These are phyloP conservation scores for Neocloeon triangulifer DNA, from an alignment of 1,140 invertebrate species.

Conservation along the genomic window DNA sequence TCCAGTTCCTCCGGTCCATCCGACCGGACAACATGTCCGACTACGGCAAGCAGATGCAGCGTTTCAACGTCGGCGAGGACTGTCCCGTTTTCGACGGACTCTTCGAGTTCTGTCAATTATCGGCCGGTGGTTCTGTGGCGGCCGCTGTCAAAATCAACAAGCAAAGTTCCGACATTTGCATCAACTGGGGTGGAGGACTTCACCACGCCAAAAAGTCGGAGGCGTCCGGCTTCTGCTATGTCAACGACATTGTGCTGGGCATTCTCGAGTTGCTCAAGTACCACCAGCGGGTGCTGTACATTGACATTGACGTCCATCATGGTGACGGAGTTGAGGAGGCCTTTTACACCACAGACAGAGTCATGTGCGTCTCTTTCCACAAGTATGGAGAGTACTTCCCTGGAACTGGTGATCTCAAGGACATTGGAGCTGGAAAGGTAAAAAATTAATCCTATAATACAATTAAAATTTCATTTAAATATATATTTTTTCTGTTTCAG, in stretches of 20 bases:
- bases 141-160: slow-evolving; percentile 90
- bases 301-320: slow-evolving; percentile 36
- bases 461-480: too few species aligned
- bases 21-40: slow-evolving; percentile 98
- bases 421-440: slow-evolving; percentile 20
- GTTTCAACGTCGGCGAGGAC: too few species aligned
- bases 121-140: slow-evolving; percentile 85
- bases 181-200: slow-evolving; percentile 97
- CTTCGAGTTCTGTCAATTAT: slow-evolving; percentile 97
- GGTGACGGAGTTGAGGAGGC: slow-evolving; percentile 48
- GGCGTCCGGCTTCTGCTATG: slow-evolving; percentile 16
- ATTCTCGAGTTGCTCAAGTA: slow-evolving; percentile 26
- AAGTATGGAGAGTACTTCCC: slow-evolving; percentile 43
- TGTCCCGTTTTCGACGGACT: slow-evolving; percentile 96
- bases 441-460: too few species aligned
- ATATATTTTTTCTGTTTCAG: too few species aligned
- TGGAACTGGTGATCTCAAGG: slow-evolving; percentile 27
- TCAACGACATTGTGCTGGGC: slow-evolving; percentile 25
- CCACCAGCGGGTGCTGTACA: slow-evolving; percentile 20
- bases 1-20: slow-evolving; percentile 89
- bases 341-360: slow-evolving; percentile 42
- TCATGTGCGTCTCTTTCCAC: slow-evolving; percentile 50
- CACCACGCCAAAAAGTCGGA: too few species aligned
- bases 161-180: slow-evolving; percentile 85
- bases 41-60: slow-evolving; percentile 99